Percentiles rank a stretch among this genome's conserved stretches.
phyloP scores from a whole-genome alignment of 2,888 invertebrate species.

The Pomacea canaliculata region DNA sequence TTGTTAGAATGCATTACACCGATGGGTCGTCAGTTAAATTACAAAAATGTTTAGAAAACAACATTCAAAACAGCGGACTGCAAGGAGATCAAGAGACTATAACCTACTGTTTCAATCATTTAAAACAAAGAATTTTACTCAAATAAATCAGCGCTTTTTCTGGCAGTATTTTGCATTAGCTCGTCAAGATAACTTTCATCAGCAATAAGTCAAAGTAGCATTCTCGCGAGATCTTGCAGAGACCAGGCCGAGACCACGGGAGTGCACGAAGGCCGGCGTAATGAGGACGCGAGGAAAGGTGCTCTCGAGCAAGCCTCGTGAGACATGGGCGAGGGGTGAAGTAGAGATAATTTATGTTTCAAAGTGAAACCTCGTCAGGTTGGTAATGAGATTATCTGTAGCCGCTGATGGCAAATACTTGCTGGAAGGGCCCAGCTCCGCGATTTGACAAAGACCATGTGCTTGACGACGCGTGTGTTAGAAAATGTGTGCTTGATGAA shows the following conservation, averaged over 20 bases:
- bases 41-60: too few species aligned
- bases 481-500: too few species aligned
- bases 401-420: neutral
- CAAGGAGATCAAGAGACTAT: too few species aligned
- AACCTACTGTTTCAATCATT: too few species aligned
- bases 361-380: constrained; percentile 11
- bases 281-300: neutral
- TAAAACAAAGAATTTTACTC: constrained; percentile 7
- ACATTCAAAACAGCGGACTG: too few species aligned
- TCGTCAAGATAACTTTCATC: constrained; percentile 2
- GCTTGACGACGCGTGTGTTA: too few species aligned
- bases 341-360: constrained; percentile 20
- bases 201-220: constrained; percentile 11
- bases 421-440: too few species aligned
- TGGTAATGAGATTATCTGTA: constrained; percentile 22
- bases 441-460: too few species aligned
- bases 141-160: neutral
- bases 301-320: constrained; percentile 1
- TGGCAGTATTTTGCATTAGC: neutral
- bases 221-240: constrained; percentile 12
- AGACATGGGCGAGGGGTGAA: constrained; percentile 1
- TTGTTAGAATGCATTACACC: too few species aligned
- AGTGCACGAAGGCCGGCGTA: neutral
- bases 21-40: too few species aligned
- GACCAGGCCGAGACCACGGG: neutral